Evolutionary conservation across 2,113 vertebrate genomes (phyloP).

Genomic region (Chaetorhynchus papuensis): DNA sequence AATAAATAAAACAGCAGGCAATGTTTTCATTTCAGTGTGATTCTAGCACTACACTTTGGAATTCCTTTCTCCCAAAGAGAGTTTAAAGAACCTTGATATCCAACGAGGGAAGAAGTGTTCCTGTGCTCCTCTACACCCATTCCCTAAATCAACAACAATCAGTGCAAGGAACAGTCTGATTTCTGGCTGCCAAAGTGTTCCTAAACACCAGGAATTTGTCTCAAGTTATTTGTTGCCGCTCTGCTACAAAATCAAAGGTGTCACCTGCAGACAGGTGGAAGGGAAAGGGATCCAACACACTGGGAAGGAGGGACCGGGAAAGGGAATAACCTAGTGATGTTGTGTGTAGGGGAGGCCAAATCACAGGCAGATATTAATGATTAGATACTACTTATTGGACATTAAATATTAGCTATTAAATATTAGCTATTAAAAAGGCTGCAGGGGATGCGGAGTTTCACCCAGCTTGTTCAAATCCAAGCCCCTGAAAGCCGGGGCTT

Average conservation of each 20-base stretch:
- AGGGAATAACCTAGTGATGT: background rate
- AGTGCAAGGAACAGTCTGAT: background rate
- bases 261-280: background rate
- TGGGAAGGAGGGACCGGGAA: background rate
- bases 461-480: background rate
- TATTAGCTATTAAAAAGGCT: background rate
- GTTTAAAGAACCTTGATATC: background rate
- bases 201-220: background rate
- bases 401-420: background rate
- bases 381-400: background rate
- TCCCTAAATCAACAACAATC: background rate
- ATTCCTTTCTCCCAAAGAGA: background rate
- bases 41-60: background rate
- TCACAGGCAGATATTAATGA: background rate
- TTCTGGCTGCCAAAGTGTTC: background rate
- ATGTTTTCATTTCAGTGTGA: background rate
- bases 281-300: background rate
- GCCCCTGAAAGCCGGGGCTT: background rate
- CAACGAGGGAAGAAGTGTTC: background rate
- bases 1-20: constrained; percentile 1
- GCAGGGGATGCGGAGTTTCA: background rate
- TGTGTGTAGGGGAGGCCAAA: background rate
- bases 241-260: background rate
- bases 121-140: background rate
- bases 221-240: background rate